Evolutionary conservation across 2,888 invertebrate genomes (phyloP), one percentile per base, ranked within the genome.

Genomic region (Trilocha varians): DNA sequence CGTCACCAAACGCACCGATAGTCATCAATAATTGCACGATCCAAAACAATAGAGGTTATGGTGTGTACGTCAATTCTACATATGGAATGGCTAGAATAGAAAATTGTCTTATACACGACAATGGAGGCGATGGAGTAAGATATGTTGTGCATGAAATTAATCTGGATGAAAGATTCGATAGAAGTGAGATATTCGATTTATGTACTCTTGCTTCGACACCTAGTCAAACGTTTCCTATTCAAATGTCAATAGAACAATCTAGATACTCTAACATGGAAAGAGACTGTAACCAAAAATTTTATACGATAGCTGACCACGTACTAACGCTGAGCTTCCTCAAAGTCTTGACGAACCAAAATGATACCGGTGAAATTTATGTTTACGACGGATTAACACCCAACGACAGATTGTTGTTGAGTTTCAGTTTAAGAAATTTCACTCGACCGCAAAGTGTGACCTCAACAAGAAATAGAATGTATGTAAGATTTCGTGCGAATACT

Each of bases 81-180:
- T 93, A 91, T 59, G 97, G 97, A 1, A 87, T 93, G 64, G 88
- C 93, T 6, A 90, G 91, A 54, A 87, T 98, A 40, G 92, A 93
- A 51, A 91, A 91, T 52, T 94, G 95, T 57, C 83, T 88, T 36
- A 87, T 98, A 11, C 89, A 90, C 49, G 92, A 93, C 55, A 98
- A 98, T 72, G 95, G 93, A 4, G 97, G 92, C 1, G 97, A 98
- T 72, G 98, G 98, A 16, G 83, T 98, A 40, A 92, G 94, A 70
- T 97, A 94, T 70, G 90, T 95, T 13, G 92, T 93, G 41, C 92
- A 94, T 57, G 94, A 96, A 75, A 89, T 92, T 64, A 87, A 91
- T 49, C 90, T 92, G 3, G 91, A 93, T 50, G 91, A 93, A 61
- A 89, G 90, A 55, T 87, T 90, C 37, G 93, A 94, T 72, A 87